Base-by-base conservation (phyloP, 2,797 vertebrate species). In the Dermochelys coriacea region DNA sequence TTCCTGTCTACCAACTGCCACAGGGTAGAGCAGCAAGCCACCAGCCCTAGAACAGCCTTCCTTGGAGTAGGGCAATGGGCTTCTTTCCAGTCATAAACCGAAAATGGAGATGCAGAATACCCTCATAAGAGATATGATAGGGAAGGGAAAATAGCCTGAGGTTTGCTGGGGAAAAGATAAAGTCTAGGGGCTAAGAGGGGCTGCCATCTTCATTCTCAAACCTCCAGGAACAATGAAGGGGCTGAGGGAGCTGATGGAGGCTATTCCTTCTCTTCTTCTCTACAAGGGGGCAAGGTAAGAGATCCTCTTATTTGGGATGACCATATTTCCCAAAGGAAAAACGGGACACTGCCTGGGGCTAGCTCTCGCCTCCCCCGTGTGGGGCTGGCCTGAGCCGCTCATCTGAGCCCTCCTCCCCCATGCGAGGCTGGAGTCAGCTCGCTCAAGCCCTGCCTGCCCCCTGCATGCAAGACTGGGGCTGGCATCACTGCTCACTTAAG, bases 341-440 rank as follows among this genome's bases (percentile, higher is more conserved):
- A 57, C 0, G 3, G 27, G 27, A 29, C 55, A 29, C 55, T 2
- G 5, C 11, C 55, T 57, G 27, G 23, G 54, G 55, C 55, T 57
- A 57, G 55, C 55, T 55, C 25, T 57, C 27, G 5, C 27, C 27
- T 57, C 55, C 54, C 27, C 27, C 27, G 1, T 57, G 27, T 57
- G 27, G 55, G 5, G 55, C 55, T 57, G 55, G 27, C 27, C 55
- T 57, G 55, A 57, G 55, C 27, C 12, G 1, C 55, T 29, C 55
- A 57, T 57, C 27, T 5, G 5, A 57, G 55, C 27, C 27, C 11
- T 57, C 27, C 55, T 29, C 25, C 11, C 12, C 25, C 55, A 29
- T 2, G 5, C 0, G 12, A 57, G 55, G 2, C 27, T 57, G 12
- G 55, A 5, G 11, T 57, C 4, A 5, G 55, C 55, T 57, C 5